Evolutionary conservation across 2,113 vertebrate genomes (phyloP).

Genomic region (Tragelaphus imberbis): DNA sequence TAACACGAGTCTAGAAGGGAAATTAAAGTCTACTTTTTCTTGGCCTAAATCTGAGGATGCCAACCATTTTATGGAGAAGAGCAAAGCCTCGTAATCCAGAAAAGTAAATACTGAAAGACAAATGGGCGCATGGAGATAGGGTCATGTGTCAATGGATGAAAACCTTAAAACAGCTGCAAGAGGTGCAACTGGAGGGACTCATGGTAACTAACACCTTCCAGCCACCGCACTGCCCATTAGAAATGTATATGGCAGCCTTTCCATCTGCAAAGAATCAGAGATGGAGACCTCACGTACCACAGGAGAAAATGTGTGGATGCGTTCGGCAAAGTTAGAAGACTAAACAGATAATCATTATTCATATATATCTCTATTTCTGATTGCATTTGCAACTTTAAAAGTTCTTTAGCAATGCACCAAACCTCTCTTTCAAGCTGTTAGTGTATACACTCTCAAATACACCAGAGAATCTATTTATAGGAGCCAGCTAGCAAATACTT

Average conservation of each 20-base stretch:
- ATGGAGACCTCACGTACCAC: rapidly evolving
- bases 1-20: background rate
- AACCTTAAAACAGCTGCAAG: too few species aligned
- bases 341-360: background rate
- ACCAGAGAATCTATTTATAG: background rate
- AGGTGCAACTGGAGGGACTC: background rate
- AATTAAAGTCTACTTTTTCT: background rate
- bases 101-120: rapidly evolving
- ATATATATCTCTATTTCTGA: background rate
- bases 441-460: background rate
- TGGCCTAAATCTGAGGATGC: background rate
- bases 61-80: background rate
- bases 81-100: background rate
- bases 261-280: too few species aligned
- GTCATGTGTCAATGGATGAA: background rate
- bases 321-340: background rate
- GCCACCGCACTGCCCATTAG: rapidly evolving
- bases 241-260: background rate
- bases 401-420: background rate
- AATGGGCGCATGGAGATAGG: background rate
- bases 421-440: background rate
- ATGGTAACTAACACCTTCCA: background rate
- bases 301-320: background rate
- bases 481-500: background rate
- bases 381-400: background rate